Conservation (phyloP, 1,140 invertebrate genomes). For the Hirudo medicinalis region DNA sequence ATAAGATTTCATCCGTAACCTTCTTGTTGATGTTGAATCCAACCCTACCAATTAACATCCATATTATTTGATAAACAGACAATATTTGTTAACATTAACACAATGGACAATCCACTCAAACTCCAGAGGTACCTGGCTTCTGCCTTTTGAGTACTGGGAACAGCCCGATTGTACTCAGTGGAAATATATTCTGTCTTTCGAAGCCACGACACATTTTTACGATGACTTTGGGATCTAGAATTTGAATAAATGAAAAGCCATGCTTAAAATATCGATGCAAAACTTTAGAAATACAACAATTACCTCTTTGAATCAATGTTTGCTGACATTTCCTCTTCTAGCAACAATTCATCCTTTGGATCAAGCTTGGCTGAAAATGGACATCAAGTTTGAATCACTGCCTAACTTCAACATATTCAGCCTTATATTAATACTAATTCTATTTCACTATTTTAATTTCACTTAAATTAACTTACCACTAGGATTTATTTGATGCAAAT, state of each 20-base stretch:
- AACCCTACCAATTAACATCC: constrained; percentile 52
- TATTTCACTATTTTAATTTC: background rate
- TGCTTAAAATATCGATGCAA: background rate
- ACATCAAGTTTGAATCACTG: too few relatives aligned
- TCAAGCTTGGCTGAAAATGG: constrained; percentile 49
- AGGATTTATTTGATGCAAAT: constrained; percentile 63
- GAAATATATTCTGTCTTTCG: constrained; percentile 97
- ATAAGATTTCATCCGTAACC: constrained; percentile 82
- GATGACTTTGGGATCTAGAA: constrained; percentile 47
- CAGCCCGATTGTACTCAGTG: constrained; percentile 87
- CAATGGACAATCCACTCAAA: too few relatives aligned
- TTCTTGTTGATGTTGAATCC: constrained; percentile 94
- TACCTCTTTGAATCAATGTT: constrained; percentile 69
- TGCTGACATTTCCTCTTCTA: constrained; percentile 79
- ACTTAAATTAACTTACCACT: constrained; percentile 28
- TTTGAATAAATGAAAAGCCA: background rate
- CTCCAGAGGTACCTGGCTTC: constrained; percentile 54
- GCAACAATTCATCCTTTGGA: constrained; percentile 73
- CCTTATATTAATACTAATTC: too few relatives aligned
- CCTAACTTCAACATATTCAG: too few relatives aligned
- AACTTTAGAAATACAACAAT: background rate
- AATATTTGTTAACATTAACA: too few relatives aligned
- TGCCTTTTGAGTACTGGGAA: constrained; percentile 82
- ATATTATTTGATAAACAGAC: too few relatives aligned
- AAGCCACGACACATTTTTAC: constrained; percentile 85